These are phyloP conservation scores for Stratiolaelaps scimitus DNA, from an alignment of 1,140 invertebrate species.

Conservation along the genomic window DNA sequence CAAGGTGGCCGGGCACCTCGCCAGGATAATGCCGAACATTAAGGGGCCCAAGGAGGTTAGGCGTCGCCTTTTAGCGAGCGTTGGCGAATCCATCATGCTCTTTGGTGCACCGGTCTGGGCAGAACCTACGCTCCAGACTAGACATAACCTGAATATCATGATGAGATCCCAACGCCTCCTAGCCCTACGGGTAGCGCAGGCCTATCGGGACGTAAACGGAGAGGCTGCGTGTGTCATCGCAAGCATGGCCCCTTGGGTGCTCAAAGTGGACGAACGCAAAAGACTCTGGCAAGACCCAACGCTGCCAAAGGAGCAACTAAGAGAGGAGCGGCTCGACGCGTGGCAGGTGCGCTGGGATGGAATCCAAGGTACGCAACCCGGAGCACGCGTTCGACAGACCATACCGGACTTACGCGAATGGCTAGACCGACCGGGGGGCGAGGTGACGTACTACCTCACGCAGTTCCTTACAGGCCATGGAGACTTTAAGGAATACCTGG, in stretches of 20 bases:
- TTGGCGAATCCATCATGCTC: not conserved
- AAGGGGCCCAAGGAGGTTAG: not conserved
- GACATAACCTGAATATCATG: not conserved
- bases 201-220: not conserved
- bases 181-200: not conserved
- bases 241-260: not conserved
- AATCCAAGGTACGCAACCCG: not conserved
- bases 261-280: not conserved
- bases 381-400: not conserved
- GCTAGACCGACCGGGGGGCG: not conserved
- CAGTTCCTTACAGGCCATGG: too few relatives aligned
- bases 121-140: not conserved
- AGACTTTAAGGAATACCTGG: too few relatives aligned
- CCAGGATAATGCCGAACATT: not conserved
- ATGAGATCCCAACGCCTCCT: not conserved
- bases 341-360: not conserved
- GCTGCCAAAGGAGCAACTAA: not conserved
- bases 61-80: constrained; percentile 2
- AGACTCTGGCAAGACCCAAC: not conserved
- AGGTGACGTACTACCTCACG: constrained; percentile 9
- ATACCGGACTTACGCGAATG: not conserved
- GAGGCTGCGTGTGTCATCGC: not conserved
- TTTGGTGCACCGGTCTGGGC: not conserved
- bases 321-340: not conserved
- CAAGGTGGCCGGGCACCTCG: not conserved